These are phyloP conservation scores for Chalcosyrphus nemorum DNA, from an alignment of 2,888 invertebrate genomes.

Conservation along the genomic window DNA sequence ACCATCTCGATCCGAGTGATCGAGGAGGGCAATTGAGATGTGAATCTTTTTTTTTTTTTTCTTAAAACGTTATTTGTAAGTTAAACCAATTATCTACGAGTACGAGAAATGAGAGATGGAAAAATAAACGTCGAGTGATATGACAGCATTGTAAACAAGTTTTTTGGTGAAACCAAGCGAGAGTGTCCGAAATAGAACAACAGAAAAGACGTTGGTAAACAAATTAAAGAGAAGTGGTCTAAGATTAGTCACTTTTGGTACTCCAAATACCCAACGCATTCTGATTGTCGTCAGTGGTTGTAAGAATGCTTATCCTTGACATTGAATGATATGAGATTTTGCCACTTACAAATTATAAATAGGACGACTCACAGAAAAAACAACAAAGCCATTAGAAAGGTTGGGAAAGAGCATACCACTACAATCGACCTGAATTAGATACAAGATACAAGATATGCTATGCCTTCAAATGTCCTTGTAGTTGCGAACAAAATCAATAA, in stretches of 20 bases:
- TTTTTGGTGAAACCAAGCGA: not conserved
- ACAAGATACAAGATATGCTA: too few species aligned
- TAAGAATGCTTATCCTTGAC: not conserved
- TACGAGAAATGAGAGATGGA: not conserved
- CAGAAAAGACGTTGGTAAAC: not conserved
- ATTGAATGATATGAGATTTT: not conserved
- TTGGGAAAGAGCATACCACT: too few species aligned
- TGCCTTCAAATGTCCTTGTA: constrained; percentile 48
- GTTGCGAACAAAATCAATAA: constrained; percentile 9
- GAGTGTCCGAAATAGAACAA: not conserved
- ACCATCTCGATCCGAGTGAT: constrained; percentile 25
- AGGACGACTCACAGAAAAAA: too few species aligned
- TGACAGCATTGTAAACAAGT: constrained; percentile 33
- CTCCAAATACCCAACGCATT: not conserved
- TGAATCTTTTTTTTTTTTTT: constrained; percentile 35
- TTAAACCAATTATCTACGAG: constrained; percentile 40
- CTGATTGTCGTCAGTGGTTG: not conserved
- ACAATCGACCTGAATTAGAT: too few species aligned
- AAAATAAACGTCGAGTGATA: not conserved
- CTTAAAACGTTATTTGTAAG: constrained; percentile 44
- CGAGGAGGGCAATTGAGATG: constrained; percentile 59
- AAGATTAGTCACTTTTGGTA: constrained; percentile 27
- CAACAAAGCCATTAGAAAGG: too few species aligned
- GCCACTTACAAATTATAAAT: too few species aligned
- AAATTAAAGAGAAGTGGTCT: constrained; percentile 32